A percentile compares a stretch with the other conserved stretches of the same genome.
Conservation (phyloP, 2,888 invertebrate species). For the Dynastes grantii region DNA sequence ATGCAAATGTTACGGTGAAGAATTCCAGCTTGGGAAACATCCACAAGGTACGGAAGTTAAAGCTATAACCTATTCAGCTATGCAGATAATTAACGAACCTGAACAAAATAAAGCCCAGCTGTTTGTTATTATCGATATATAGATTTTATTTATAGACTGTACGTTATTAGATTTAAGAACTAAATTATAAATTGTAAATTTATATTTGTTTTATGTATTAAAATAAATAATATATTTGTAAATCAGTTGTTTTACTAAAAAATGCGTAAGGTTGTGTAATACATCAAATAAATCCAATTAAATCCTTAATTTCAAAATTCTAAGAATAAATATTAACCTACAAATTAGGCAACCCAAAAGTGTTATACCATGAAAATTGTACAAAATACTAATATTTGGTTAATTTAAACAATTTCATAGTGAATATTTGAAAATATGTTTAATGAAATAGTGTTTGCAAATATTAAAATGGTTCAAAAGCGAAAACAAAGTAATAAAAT, state of each 20-base stretch:
- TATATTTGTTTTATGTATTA: slow-evolving; percentile 18
- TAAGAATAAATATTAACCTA: too few species aligned
- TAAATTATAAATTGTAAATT: slow-evolving; percentile 35
- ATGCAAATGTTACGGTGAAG: slow-evolving; percentile 91
- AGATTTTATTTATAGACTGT: slow-evolving; percentile 60
- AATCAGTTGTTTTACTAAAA: slow-evolving; percentile 10
- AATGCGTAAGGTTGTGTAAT: slow-evolving; percentile 20
- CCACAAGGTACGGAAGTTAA: slow-evolving; percentile 99
- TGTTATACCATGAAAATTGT: too few species aligned
- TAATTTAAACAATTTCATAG: too few species aligned
- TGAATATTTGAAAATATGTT: too few species aligned
- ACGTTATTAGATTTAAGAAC: too few species aligned
- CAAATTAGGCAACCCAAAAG: too few species aligned
- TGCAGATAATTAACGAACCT: slow-evolving; percentile 89
- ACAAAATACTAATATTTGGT: too few species aligned
- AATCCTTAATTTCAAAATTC: too few species aligned
- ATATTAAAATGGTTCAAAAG: too few species aligned
- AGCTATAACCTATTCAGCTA: slow-evolving; percentile 99
- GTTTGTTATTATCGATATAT: slow-evolving; percentile 99
- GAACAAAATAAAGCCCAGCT: slow-evolving; percentile 83
- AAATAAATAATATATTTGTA: slow-evolving; percentile 32
- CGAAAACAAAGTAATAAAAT: too few species aligned
- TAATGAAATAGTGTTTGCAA: too few species aligned
- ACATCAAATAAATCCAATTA: too few species aligned
- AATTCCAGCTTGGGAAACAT: slow-evolving; percentile 93